These are phyloP conservation scores for Rhincodon typus DNA, from an alignment of 2,797 vertebrate species.

Conservation along the genomic window DNA sequence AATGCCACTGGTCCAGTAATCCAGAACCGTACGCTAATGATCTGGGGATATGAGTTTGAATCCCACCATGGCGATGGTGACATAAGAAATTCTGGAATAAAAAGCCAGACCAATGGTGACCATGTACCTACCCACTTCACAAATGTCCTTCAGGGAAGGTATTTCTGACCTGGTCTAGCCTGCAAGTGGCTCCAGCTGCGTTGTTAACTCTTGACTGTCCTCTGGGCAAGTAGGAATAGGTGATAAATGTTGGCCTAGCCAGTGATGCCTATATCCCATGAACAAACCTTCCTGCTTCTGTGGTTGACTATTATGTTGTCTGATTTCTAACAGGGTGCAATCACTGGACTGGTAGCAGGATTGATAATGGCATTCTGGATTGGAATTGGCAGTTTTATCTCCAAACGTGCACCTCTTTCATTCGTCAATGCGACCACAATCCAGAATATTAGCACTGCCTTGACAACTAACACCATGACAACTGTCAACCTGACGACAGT, in stretches of 20 bases:
- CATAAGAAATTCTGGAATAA: too few species aligned
- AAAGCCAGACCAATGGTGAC: too few species aligned
- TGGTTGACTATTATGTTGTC: not conserved
- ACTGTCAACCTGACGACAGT: slow-evolving; percentile 49
- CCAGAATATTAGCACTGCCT: slow-evolving; percentile 52
- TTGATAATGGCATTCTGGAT: slow-evolving; percentile 93
- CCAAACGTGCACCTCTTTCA: rapidly evolving
- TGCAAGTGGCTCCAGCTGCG: too few species aligned
- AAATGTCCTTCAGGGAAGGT: too few species aligned
- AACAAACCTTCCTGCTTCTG: not conserved
- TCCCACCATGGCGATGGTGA: too few species aligned
- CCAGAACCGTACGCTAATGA: too few species aligned
- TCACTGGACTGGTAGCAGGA: slow-evolving; percentile 68
- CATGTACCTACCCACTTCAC: too few species aligned
- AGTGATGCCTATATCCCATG: not conserved
- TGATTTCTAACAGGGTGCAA: slow-evolving; percentile 65
- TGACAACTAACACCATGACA: slow-evolving; percentile 55
- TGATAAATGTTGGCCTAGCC: not conserved
- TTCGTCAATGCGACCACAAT: slow-evolving; percentile 46
- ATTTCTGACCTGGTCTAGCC: too few species aligned
- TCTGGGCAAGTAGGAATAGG: too few species aligned
- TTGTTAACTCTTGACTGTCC: too few species aligned
- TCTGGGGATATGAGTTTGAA: too few species aligned
- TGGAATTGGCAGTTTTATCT: slow-evolving; percentile 75
- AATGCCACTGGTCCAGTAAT: too few species aligned